Evolutionary conservation across 2,888 invertebrate species (phyloP), one percentile per base, ranked within the genome.

Genomic region (Entomobrya proxima): DNA sequence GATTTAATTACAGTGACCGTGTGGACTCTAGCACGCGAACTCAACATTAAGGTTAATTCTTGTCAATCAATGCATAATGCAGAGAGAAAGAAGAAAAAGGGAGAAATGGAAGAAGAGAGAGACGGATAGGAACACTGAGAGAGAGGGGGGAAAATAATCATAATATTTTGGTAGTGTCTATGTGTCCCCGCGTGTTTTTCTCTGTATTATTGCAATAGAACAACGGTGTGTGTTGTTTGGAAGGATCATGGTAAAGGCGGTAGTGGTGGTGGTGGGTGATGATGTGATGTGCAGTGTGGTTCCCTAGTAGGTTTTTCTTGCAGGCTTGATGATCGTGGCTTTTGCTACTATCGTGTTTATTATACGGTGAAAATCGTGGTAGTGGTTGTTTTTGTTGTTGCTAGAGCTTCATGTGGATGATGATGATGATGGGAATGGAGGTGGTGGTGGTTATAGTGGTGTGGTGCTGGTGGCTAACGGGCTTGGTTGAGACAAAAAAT

Each of bases 41-140:
- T 88, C 88, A 89, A 87, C 90, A 90, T 90, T 90, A 90, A 88
- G 89, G 89, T 88, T 89, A 89, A 89, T 83, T 89, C 88, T 88
- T 90, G 90, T 89, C 90, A 89, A 89, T 89, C 89, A 89, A 84
- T 84, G 82, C 86, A 78, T 86, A 85, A 58, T 55, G 58, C 37
- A 58, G 27, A 76, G 76, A 58, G n/a, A n/a, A n/a, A n/a, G n/a
- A 76, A 11, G 35, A 35, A 74, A 50, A 75, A 27, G 21, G 11
- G 44, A 24, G 37, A 55, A 24, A 67, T n/a, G 55, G 6, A 35
- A n/a, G 37, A 13, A 67, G 30, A 40, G 18, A 30, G 13, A 37
- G n/a, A 15, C 35, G 30, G 67, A 55, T 21, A 9, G 30, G 21
- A 30, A 35, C 44, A 50, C 30, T 21, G 50, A 72, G 32, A 74